Evolutionary conservation across 2,888 invertebrate genomes (phyloP), one percentile per base, ranked within the genome.

Genomic region (Tetramorium bicarinatum): DNA sequence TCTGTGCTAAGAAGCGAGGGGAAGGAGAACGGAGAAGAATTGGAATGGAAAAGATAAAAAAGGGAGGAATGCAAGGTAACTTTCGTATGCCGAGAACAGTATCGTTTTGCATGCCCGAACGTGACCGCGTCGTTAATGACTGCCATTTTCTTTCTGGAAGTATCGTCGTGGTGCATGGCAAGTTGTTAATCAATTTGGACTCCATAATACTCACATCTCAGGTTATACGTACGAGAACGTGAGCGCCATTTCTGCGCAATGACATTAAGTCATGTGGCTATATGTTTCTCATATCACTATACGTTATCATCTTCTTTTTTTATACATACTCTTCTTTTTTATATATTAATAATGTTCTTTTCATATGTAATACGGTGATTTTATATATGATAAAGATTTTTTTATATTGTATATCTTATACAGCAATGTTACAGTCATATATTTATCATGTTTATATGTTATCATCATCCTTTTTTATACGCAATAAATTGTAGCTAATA

Each of bases 91-190:
- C 3, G 62, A 54, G 54, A 77, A 75, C 64, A 75, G 83, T 84
- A 83, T 89, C 82, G 56, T 81, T 84, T 88, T 86, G 85, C 85
- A 86, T 84, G 82, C 84, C 74, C 83, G 44, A 83, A 88, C 86
- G 90, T 90, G 87, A 87, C 82, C 74, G 67, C 29, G 81, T 80
- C 85, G 83, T 89, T 86, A 89, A 89, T 79, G 69, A 77, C 29
- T 67, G 69, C 85, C 76, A 86, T 89, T 86, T 87, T 87, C 86
- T 77, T 79, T 77, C 13, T 21, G 47, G 41, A 72, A 76, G 66
- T 80, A 80, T 83, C 84, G 81, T 41, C 15, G n/a, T 61, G 29
- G 41, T 15, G 79, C 56, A 59, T 59, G 69, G 76, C 76, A 54
- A 62, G 54, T 64, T 88, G 82, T 87, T 88, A 88, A 88, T 88